Evolutionary conservation across 2,113 vertebrate genomes (phyloP).

Genomic region (Chloropsis cyanopogon): DNA sequence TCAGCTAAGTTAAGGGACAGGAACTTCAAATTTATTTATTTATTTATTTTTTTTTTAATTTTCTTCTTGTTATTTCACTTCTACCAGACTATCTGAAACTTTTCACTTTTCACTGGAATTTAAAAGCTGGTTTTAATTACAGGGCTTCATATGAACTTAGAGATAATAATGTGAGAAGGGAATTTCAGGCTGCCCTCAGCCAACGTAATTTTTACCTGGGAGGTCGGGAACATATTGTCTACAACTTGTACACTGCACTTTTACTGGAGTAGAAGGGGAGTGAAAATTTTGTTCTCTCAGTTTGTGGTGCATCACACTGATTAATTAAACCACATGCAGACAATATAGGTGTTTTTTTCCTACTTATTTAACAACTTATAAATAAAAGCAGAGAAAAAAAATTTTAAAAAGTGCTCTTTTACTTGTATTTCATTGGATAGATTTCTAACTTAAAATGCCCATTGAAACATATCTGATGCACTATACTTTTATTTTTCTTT

Average conservation of each 20-base stretch:
- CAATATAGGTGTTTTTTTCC: background rate
- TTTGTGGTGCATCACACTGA: background rate
- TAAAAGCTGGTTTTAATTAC: slow-evolving; percentile 6
- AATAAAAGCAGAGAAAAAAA: background rate
- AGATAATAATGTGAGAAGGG: background rate
- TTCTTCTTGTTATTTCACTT: background rate
- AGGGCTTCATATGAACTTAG: background rate
- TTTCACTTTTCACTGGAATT: background rate
- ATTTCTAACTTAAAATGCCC: background rate
- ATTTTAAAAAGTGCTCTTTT: accelerated
- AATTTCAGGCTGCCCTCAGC: background rate
- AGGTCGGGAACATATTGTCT: accelerated
- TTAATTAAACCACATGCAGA: background rate
- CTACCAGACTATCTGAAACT: background rate
- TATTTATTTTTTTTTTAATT: background rate
- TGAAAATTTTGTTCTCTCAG: background rate
- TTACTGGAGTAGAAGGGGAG: background rate
- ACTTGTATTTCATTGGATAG: background rate
- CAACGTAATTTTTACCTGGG: background rate
- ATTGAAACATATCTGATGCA: background rate
- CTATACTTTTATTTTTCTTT: background rate
- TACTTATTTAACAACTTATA: background rate
- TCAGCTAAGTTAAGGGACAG: background rate
- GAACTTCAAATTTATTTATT: background rate
- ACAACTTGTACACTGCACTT: background rate